Percentiles rank a stretch among this genome's conserved stretches.
These are phyloP conservation scores for Natator depressus DNA, from an alignment of 2,113 vertebrate genomes.

Conservation along the genomic window DNA sequence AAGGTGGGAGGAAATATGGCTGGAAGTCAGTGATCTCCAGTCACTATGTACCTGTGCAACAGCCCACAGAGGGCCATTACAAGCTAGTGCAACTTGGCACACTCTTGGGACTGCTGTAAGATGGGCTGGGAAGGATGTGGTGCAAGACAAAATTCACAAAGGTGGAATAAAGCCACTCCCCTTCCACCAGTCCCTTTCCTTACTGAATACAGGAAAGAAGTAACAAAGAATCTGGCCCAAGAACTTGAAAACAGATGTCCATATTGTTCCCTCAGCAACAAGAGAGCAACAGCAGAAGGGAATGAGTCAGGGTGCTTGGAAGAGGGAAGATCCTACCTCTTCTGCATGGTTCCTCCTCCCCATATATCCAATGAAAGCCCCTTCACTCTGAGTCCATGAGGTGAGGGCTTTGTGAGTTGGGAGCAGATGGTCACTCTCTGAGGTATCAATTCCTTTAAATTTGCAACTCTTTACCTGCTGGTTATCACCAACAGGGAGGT, in stretches of 20 bases:
- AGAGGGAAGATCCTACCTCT: neutral
- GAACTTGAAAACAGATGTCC: neutral
- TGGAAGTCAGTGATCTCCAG: neutral
- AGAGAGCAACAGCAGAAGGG: neutral
- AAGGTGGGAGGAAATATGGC: neutral
- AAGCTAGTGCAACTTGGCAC: no score
- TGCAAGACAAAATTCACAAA: neutral
- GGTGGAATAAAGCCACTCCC: neutral
- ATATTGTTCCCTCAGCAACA: neutral
- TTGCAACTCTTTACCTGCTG: neutral
- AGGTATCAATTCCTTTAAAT: neutral
- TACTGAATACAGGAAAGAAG: neutral
- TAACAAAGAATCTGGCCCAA: neutral
- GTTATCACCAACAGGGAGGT: neutral
- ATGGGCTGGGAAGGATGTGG: neutral
- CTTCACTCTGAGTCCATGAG: rapidly evolving
- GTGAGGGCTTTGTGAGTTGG: neutral
- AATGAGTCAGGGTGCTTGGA: neutral
- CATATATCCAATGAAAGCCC: neutral
- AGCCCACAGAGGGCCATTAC: no score
- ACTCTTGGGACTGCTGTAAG: no score
- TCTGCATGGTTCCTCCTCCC: neutral
- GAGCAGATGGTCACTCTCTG: neutral
- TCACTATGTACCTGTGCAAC: neutral
- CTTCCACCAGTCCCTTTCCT: neutral